Evolutionary conservation across 2,113 vertebrate genomes (phyloP).

Genomic region (Cynocephalus volans): DNA sequence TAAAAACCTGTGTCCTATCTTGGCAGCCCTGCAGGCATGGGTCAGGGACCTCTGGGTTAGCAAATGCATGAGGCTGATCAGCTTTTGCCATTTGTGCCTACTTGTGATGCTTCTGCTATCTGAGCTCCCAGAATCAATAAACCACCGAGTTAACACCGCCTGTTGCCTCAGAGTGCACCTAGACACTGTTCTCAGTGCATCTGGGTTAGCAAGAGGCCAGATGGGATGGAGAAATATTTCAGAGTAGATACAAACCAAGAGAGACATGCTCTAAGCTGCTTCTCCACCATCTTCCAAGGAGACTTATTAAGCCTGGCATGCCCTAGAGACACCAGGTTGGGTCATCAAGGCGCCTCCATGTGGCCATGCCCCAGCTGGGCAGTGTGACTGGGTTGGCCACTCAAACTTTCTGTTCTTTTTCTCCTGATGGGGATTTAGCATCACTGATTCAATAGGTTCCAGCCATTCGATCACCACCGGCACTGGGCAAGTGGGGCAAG

Average conservation of each 20-base stretch:
- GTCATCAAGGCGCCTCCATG: neutral
- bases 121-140: neutral
- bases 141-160: neutral
- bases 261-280: neutral
- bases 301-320: neutral
- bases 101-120: neutral
- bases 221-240: neutral
- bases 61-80: neutral
- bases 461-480: constrained; percentile 31
- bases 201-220: constrained; percentile 16
- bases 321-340: neutral
- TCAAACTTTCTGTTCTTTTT: constrained; percentile 38
- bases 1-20: neutral
- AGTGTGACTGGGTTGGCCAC: neutral
- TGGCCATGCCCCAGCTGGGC: constrained; percentile 8
- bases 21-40: neutral
- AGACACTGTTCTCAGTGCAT: neutral
- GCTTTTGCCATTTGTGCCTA: neutral
- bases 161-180: neutral
- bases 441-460: neutral
- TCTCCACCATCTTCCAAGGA: neutral
- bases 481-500: neutral
- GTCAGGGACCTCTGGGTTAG: too few species aligned
- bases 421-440: constrained; percentile 13
- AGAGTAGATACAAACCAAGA: constrained; percentile 1